Base-by-base conservation (phyloP, 2,888 invertebrate genomes). In the Eudasyphora cyanicolor region DNA sequence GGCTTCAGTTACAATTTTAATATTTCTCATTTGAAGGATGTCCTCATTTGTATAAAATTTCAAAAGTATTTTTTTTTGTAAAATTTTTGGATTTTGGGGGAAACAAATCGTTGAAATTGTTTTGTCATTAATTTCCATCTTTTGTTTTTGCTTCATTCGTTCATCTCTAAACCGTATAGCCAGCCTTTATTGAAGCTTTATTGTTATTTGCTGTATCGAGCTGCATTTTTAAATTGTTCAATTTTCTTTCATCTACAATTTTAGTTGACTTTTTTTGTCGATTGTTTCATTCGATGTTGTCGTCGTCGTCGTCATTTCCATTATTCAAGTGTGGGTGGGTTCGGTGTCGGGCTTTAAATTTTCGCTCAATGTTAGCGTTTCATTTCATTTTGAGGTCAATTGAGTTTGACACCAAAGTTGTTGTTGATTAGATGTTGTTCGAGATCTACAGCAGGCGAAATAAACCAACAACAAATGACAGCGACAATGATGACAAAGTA, bases 331-430 rank as follows among this genome's bases (percentile, higher is more conserved):
- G 60, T 60, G 60, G 14, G 60, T n/a, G 60, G 29, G 29, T 57
- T 51, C n/a, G n/a, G 10, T 67, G 38, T 38, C 42, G 21, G 67
- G 42, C 38, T 67, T 67, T 67, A 38, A 42, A 42, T 67, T 67
- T 42, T n/a, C 42, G 67, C 35, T 67, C 67, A 67, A 67, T 67
- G 67, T 67, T 67, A 60, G n/a, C 24, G 42, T 67, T 60, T 62
- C 29, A 17, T 24, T 62, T 64, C 21, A 10, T 74, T 82, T 80
- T 83, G 57, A 79, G 83, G 80, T 80, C 80, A 83, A 83, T 80
- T 83, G 69, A 75, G 45, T 80, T 80, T 83, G 80, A 83, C 80
- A 80, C 80, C 38, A 54, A 64, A 76, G 32, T 62, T 69, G 42
- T 17, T 27, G 32, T 62, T 69, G 45, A 45, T 27, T 27, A 57